A percentile compares a stretch with the other conserved stretches of the same genome.
Conservation (phyloP, 2,797 vertebrate species). For the Glyptemys insculpta region DNA sequence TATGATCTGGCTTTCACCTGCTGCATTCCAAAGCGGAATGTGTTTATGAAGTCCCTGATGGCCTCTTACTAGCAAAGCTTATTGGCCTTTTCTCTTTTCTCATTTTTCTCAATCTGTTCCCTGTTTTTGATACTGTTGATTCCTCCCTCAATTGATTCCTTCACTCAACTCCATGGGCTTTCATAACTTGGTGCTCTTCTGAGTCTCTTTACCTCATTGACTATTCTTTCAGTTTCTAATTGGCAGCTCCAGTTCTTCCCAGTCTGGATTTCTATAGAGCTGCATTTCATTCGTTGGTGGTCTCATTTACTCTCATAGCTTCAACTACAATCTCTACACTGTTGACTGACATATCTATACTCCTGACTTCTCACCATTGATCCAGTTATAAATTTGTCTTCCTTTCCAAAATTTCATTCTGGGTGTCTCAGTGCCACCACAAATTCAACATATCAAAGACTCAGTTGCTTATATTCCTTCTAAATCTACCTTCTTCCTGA, state of each 20-base stretch:
- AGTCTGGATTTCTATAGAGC: background rate
- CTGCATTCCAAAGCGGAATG: background rate
- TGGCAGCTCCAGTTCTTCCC: background rate
- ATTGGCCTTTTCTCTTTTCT: background rate
- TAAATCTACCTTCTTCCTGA: background rate
- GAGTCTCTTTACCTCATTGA: background rate
- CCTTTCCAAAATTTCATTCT: background rate
- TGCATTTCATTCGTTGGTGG: background rate
- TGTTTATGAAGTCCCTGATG: rapidly evolving
- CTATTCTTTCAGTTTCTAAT: background rate
- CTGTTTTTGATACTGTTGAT: background rate
- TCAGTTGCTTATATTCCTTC: background rate
- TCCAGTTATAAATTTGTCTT: background rate
- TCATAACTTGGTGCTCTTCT: background rate
- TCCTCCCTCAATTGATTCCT: background rate
- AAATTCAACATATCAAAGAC: rapidly evolving
- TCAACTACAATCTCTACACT: background rate
- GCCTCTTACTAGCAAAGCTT: background rate
- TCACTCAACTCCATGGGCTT: background rate
- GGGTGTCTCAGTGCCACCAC: background rate
- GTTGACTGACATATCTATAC: background rate
- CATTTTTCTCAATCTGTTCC: rapidly evolving
- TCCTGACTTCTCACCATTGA: background rate
- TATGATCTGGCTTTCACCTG: background rate
- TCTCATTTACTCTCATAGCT: background rate